Evolutionary conservation across 2,113 vertebrate genomes (phyloP).

Genomic region (Bubo bubo): DNA sequence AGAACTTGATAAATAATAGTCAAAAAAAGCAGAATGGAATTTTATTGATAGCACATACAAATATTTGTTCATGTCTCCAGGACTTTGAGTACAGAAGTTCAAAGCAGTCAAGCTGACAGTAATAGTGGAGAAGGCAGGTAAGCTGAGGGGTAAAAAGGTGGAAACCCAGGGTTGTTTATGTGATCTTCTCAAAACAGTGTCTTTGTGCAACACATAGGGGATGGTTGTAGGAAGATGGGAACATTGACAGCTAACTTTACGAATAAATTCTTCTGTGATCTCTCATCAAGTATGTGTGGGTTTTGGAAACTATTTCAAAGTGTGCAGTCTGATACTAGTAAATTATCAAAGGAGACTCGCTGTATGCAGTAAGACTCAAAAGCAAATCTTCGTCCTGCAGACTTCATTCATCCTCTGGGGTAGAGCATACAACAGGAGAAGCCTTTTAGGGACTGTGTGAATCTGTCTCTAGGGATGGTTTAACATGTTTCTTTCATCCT

Average conservation of each 20-base stretch:
- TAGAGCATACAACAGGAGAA: background rate
- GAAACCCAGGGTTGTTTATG: background rate
- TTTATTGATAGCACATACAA: background rate
- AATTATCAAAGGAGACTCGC: background rate
- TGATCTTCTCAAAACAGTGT: background rate
- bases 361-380: background rate
- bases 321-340: background rate
- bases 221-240: background rate
- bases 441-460: background rate
- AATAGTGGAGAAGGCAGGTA: background rate
- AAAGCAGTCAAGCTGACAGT: background rate
- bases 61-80: background rate
- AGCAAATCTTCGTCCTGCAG: background rate
- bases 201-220: fast-evolving
- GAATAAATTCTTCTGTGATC: background rate
- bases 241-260: background rate
- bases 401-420: background rate
- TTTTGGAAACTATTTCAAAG: background rate
- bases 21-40: background rate
- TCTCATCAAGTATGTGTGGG: background rate
- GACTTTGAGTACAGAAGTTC: background rate
- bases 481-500: slow-evolving; percentile 17
- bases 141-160: background rate
- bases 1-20: background rate
- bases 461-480: background rate